Evolutionary conservation across 2,888 invertebrate genomes (phyloP).

Genomic region (Lochmaea capreae): DNA sequence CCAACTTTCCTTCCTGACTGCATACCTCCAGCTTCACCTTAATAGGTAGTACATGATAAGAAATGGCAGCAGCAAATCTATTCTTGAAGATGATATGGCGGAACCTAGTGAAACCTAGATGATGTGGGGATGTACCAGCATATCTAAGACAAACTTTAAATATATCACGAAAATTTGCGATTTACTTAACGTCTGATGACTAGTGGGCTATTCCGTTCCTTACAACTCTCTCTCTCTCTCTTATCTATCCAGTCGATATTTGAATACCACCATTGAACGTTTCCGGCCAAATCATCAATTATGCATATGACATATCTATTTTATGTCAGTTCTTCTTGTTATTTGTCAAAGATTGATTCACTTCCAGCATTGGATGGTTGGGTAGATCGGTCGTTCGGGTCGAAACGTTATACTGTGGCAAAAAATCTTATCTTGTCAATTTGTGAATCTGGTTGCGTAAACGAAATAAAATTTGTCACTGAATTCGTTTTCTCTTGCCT

Average conservation of each 20-base stretch:
- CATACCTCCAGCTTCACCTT: too few species aligned
- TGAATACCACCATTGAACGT: conserved; percentile 33
- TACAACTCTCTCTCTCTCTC: conserved; percentile 10
- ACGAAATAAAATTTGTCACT: conserved; percentile 13
- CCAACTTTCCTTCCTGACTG: too few species aligned
- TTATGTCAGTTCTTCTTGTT: conserved; percentile 37
- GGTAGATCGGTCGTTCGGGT: conserved; percentile 8
- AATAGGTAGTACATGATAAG: too few species aligned
- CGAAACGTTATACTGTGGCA: background rate
- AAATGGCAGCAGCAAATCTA: too few species aligned
- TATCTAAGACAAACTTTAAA: too few species aligned
- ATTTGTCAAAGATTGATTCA: conserved; percentile 38
- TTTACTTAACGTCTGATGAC: background rate
- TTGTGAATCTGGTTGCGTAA: conserved; percentile 11
- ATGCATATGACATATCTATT: conserved; percentile 39
- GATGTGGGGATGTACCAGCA: too few species aligned
- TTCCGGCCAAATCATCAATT: conserved; percentile 36
- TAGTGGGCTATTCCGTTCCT: background rate
- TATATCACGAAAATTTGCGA: background rate
- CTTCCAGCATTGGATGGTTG: conserved; percentile 18
- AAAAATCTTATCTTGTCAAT: conserved; percentile 15
- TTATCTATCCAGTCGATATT: conserved; percentile 36
- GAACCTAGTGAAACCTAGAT: too few species aligned
- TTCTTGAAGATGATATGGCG: too few species aligned
- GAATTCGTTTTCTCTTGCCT: background rate